Percentiles rank a stretch among this genome's conserved stretches.
Evolutionary conservation across 1,140 invertebrate genomes (phyloP).

Genomic region (Leptinotarsa lineolata): DNA sequence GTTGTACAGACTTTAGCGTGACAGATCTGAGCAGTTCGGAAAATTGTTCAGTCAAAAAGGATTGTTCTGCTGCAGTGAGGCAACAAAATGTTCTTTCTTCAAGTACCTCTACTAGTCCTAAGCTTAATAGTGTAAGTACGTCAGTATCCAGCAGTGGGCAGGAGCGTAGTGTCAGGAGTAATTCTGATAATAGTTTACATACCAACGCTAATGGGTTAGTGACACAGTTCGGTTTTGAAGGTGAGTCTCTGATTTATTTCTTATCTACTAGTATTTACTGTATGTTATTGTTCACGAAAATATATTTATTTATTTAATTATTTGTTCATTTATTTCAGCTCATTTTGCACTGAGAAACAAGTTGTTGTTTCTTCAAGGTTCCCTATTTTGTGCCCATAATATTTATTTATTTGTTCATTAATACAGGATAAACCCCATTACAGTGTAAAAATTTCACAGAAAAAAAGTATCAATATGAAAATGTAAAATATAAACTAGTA

Average conservation of each 20-base stretch:
- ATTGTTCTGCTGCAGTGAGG: background rate
- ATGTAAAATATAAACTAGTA: too few species aligned
- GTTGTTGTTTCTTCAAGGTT: too few species aligned
- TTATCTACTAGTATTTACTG: too few species aligned
- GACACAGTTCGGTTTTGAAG: slow-evolving; percentile 45
- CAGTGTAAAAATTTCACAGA: too few species aligned
- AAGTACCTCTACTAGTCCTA: slow-evolving; percentile 54
- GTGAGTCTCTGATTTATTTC: slow-evolving; percentile 25
- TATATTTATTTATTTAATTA: too few species aligned
- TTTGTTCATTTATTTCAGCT: too few species aligned
- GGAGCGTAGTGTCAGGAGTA: slow-evolving; percentile 10
- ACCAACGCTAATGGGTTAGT: slow-evolving; percentile 47
- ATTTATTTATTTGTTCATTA: too few species aligned
- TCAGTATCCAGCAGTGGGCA: slow-evolving; percentile 25
- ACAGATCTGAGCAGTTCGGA: slow-evolving; percentile 42
- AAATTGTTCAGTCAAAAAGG: slow-evolving; percentile 13
- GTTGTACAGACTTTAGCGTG: slow-evolving; percentile 52
- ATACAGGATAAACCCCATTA: too few species aligned
- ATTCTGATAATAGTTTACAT: slow-evolving; percentile 28
- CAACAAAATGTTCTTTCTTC: slow-evolving; percentile 30
- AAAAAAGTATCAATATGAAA: too few species aligned
- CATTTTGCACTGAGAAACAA: too few species aligned
- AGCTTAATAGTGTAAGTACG: slow-evolving; percentile 48
- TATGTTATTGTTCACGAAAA: too few species aligned
- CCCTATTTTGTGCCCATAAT: too few species aligned